These are phyloP conservation scores for Calypte anna DNA, from an alignment of 2,113 vertebrate species.

Conservation along the genomic window DNA sequence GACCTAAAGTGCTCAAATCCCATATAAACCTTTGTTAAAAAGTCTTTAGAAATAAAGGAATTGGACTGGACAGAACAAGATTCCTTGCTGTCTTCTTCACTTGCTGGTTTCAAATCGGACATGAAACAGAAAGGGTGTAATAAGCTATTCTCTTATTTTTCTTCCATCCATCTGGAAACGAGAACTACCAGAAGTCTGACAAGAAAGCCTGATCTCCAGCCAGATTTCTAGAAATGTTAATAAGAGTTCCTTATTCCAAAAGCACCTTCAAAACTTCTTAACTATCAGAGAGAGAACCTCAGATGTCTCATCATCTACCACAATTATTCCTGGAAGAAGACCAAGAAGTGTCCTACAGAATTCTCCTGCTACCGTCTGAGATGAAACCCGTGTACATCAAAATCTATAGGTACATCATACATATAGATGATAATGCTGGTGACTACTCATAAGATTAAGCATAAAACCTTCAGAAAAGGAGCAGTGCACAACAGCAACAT, in stretches of 20 bases:
- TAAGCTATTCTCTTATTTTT: constrained; percentile 66
- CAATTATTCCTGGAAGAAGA: constrained; percentile 68
- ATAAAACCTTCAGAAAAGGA: neutral
- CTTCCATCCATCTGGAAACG: constrained; percentile 72
- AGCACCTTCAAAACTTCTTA: constrained; percentile 61
- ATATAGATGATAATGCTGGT: neutral
- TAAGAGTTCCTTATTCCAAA: constrained; percentile 70
- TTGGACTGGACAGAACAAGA: neutral
- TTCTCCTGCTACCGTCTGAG: constrained; percentile 17
- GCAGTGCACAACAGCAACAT: neutral
- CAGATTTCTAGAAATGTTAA: constrained; percentile 76
- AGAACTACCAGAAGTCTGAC: constrained; percentile 78
- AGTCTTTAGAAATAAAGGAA: neutral
- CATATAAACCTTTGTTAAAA: neutral
- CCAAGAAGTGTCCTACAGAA: constrained; percentile 63
- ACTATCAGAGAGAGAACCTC: neutral
- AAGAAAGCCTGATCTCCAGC: constrained; percentile 75
- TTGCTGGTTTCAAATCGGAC: constrained; percentile 61
- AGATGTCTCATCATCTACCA: constrained; percentile 65
- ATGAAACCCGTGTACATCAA: neutral
- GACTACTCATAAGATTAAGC: neutral
- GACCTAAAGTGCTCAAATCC: neutral
- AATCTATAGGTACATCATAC: neutral
- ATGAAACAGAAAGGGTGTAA: constrained; percentile 54
- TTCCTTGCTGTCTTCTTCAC: neutral